A percentile compares a stretch with the other conserved stretches of the same genome.
These are phyloP conservation scores for Coptodon rendalli DNA, from an alignment of 2,113 vertebrate genomes.

Conservation along the genomic window DNA sequence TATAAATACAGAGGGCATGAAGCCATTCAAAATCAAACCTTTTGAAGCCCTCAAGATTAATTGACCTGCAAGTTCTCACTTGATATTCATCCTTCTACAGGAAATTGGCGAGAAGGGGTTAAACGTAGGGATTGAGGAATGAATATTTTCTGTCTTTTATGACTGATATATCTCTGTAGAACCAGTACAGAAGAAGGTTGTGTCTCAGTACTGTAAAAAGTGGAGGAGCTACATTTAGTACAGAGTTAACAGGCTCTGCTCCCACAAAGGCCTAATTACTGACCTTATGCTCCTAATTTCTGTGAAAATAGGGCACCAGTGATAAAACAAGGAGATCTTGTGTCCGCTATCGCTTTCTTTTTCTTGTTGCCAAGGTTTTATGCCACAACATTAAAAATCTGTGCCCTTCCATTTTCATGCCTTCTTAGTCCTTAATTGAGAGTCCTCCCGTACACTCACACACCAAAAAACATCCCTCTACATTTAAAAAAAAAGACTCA, in stretches of 20 bases:
- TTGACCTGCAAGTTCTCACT: conserved; percentile 3
- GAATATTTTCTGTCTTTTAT: neutral
- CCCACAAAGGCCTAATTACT: conserved; percentile 43
- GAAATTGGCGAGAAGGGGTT: neutral
- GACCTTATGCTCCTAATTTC: conserved; percentile 47
- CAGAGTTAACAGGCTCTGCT: conserved; percentile 25
- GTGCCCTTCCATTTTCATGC: neutral
- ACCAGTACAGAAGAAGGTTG: neutral
- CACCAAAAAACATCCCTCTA: neutral
- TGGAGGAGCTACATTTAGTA: conserved; percentile 14
- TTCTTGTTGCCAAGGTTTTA: neutral
- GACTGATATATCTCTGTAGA: neutral
- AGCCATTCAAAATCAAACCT: neutral
- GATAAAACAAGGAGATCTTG: neutral
- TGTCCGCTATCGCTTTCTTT: neutral
- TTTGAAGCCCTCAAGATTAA: conserved; percentile 24
- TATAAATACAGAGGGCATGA: conserved; percentile 22
- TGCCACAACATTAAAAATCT: neutral
- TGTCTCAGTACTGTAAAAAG: neutral
- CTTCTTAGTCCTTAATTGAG: neutral
- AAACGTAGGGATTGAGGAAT: neutral
- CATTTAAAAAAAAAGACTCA: neutral
- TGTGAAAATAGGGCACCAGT: conserved; percentile 41
- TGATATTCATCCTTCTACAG: neutral
- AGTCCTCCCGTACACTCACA: neutral